phyloP scores from a whole-genome alignment of 2,113 vertebrate genomes.

The Cervus canadensis region DNA sequence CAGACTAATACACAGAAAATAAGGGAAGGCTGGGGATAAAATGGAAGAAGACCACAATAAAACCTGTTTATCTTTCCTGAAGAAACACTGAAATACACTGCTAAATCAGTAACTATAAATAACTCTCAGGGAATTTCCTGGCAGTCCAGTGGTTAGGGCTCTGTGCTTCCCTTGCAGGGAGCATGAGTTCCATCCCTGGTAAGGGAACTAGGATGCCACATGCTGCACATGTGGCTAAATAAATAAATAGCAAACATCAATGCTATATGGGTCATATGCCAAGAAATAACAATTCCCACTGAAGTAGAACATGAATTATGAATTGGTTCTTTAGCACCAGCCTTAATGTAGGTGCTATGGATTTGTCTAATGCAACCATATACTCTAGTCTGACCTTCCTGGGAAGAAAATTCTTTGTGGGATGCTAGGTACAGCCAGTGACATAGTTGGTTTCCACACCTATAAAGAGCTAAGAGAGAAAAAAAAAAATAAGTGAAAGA shows the following conservation, averaged over 20 bases:
- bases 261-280: not conserved
- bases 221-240: not conserved
- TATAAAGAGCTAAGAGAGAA: not conserved
- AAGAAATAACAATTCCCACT: not conserved
- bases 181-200: not conserved
- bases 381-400: not conserved
- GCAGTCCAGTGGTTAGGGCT: not conserved
- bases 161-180: not conserved
- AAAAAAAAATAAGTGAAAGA: not conserved
- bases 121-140: not conserved
- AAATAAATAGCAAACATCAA: not conserved
- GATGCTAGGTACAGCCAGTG: not conserved
- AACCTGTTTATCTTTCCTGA: not conserved
- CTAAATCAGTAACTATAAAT: not conserved
- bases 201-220: not conserved
- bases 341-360: not conserved
- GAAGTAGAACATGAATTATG: not conserved
- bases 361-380: not conserved
- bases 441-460: not conserved
- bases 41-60: not conserved
- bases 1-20: not conserved
- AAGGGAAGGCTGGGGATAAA: not conserved
- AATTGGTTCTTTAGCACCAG: not conserved
- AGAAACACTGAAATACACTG: not conserved
- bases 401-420: not conserved